Evolutionary conservation across 1,140 invertebrate species (phyloP), one percentile per base, ranked within the genome.

Genomic region (Belonocnema kinseyi): DNA sequence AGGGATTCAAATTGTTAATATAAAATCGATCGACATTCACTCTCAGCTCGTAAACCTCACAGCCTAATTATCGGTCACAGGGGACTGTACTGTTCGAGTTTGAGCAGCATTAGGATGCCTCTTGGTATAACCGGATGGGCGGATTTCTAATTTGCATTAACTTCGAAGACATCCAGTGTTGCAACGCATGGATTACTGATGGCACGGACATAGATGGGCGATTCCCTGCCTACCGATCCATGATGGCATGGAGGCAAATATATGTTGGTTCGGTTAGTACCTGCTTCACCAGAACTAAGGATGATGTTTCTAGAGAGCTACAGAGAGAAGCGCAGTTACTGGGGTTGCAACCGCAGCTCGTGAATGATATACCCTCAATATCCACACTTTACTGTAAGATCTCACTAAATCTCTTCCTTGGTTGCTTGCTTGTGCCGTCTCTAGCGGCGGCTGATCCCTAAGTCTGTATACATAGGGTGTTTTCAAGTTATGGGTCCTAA

Each of bases 281-380:
- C 21, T 46, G 50, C 33, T 50, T 12, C 33, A 50, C 7, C 26
- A 40, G 75, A 40, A 19, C 66, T 12, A 51, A 13, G 50, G 72
- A 70, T 21, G 70, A 72, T 76, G 52, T 26, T 76, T 51, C 70
- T 50, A 3, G 6, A 46, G n/a, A 46, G 21, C 74, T 52, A 70
- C 21, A 70, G 19, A 70, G 52, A 46, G 51, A 33, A 52, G 66
- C 33, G 21, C 5, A 50, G 50, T 26, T n/a, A 46, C 53, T 53
- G n/a, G 61, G 56, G 61, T 74, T 74, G 75, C 54, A 51, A 73
- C 88, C 87, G 76, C 88, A 86, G 54, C 79, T 81, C 79, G 85
- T 89, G 88, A 89, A 86, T 88, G 86, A 89, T 89, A 88, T 87
- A 86, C 86, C 88, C 87, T 87, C 87, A 88, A 89, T 89, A 88